Evolutionary conservation across 1,140 invertebrate species (phyloP).

Genomic region (Drosophila takahashii): DNA sequence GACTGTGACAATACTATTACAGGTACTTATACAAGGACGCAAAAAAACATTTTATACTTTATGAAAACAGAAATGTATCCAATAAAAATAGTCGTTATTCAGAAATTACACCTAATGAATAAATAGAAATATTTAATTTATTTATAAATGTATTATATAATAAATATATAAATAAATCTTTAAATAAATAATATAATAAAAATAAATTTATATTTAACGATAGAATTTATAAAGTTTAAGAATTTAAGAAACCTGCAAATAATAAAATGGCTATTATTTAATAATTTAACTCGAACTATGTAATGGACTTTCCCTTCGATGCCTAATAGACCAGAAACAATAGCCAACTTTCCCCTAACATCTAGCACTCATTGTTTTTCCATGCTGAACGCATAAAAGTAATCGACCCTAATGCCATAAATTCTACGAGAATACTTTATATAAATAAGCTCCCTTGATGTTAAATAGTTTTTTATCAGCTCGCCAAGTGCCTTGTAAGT

Average conservation of each 20-base stretch:
- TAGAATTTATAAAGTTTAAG: too few relatives aligned
- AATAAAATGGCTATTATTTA: too few relatives aligned
- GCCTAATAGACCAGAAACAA: constrained; percentile 38
- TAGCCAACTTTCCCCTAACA: constrained; percentile 25
- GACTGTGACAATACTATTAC: background rate
- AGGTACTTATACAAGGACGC: background rate
- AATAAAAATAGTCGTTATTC: too few relatives aligned
- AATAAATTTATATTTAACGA: too few relatives aligned
- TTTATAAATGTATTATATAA: too few relatives aligned
- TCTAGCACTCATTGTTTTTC: constrained; percentile 12
- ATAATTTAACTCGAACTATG: too few relatives aligned
- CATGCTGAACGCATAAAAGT: constrained; percentile 34
- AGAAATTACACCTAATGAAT: too few relatives aligned
- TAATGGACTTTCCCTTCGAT: constrained; percentile 10
- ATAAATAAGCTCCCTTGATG: constrained; percentile 43
- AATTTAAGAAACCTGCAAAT: too few relatives aligned
- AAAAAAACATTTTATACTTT: background rate
- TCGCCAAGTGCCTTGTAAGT: constrained; percentile 9
- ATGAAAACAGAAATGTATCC: too few relatives aligned
- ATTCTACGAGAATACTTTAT: constrained; percentile 35
- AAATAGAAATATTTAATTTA: too few relatives aligned
- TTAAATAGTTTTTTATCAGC: constrained; percentile 52
- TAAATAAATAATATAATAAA: too few relatives aligned
- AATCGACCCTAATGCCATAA: constrained; percentile 46
- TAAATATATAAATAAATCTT: too few relatives aligned